Conservation (phyloP, 2,113 vertebrate genomes). For the Chionodraco myersi region DNA sequence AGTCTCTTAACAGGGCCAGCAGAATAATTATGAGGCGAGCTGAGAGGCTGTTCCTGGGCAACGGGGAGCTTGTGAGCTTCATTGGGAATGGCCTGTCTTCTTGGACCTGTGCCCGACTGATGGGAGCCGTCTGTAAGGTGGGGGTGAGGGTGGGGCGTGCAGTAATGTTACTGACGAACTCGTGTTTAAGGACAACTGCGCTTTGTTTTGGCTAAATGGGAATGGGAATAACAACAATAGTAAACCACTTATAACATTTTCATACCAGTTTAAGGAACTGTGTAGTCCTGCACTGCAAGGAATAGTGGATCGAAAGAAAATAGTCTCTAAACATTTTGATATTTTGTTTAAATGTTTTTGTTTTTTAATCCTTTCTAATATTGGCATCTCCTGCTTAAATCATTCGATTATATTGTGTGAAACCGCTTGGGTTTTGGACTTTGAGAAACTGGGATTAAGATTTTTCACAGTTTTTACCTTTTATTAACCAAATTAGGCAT, state of each 20-base stretch:
- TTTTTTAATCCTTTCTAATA: too few relatives aligned
- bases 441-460: too few relatives aligned
- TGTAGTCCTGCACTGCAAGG: not conserved
- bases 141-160: slow-evolving; percentile 25
- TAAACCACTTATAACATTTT: not conserved
- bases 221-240: not conserved
- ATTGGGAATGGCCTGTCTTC: slow-evolving; percentile 31
- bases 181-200: not conserved
- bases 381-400: too few relatives aligned
- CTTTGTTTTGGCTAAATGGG: slow-evolving; percentile 14
- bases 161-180: slow-evolving; percentile 22
- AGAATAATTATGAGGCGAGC: slow-evolving; percentile 77
- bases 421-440: too few relatives aligned
- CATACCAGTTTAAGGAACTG: not conserved
- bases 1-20: slow-evolving; percentile 63
- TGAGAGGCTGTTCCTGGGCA: slow-evolving; percentile 59
- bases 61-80: slow-evolving; percentile 56
- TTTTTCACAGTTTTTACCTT: too few relatives aligned
- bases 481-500: too few relatives aligned
- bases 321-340: too few relatives aligned
- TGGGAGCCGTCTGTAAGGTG: slow-evolving; percentile 45
- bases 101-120: slow-evolving; percentile 58
- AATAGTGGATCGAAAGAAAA: too few relatives aligned
- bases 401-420: too few relatives aligned
- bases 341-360: too few relatives aligned